Conservation (phyloP, 2,113 vertebrate genomes). For the Percopsis transmontana region DNA sequence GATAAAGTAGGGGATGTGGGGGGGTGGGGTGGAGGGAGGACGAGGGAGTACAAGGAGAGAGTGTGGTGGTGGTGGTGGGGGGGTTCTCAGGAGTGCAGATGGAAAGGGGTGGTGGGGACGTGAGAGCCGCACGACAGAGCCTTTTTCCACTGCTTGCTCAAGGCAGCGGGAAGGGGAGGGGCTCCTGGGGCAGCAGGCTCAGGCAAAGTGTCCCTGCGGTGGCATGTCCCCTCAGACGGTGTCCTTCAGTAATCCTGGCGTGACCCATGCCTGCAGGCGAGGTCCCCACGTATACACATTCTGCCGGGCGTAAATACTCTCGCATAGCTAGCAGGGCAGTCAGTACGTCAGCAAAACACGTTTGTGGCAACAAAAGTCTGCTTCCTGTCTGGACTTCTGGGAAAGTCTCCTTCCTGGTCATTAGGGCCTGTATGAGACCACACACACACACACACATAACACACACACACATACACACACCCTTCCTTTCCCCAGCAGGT, state of each 20-base stretch:
- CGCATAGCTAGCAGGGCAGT: slow-evolving; percentile 44
- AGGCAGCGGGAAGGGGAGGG: slow-evolving; percentile 70
- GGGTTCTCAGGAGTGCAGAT: slow-evolving; percentile 50
- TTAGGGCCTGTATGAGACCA: not conserved
- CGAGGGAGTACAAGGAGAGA: slow-evolving; percentile 23
- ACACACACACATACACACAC: slow-evolving; percentile 35
- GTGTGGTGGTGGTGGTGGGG: slow-evolving; percentile 15
- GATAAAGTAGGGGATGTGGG: slow-evolving; percentile 1
- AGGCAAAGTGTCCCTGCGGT: slow-evolving; percentile 60
- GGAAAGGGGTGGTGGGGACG: slow-evolving; percentile 56
- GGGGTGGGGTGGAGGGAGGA: slow-evolving; percentile 11
- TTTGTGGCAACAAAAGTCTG: slow-evolving; percentile 38
- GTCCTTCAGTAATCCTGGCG: slow-evolving; percentile 67
- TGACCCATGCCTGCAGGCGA: slow-evolving; percentile 20
- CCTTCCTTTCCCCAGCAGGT: slow-evolving; percentile 40
- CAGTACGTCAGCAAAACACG: slow-evolving; percentile 32
- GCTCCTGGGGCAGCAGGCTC: slow-evolving; percentile 40
- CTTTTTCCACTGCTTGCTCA: slow-evolving; percentile 74
- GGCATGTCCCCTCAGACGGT: slow-evolving; percentile 57
- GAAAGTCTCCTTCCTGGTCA: slow-evolving; percentile 9
- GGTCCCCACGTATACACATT: slow-evolving; percentile 35
- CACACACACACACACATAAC: slow-evolving; percentile 24
- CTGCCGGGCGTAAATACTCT: slow-evolving; percentile 34
- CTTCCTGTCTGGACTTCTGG: not conserved
- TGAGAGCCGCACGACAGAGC: slow-evolving; percentile 46